phyloP scores from a whole-genome alignment of 2,888 invertebrate species.

The Myathropa florea region DNA sequence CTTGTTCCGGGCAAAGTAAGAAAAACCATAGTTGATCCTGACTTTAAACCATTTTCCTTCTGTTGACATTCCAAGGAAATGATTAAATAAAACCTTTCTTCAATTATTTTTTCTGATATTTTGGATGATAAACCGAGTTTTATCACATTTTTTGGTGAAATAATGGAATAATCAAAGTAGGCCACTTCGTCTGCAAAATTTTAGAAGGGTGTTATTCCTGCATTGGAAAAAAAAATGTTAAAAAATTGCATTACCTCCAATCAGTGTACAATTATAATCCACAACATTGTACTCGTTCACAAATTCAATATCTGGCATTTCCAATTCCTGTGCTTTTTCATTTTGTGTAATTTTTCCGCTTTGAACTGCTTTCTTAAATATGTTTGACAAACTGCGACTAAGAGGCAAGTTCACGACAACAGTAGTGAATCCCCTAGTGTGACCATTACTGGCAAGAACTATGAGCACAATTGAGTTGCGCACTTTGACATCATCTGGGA shows the following conservation, averaged over 20 bases:
- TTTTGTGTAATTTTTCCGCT: slow-evolving; percentile 45
- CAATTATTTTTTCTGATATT: slow-evolving; percentile 27
- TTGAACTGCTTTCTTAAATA: slow-evolving; percentile 49
- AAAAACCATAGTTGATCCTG: slow-evolving; percentile 61
- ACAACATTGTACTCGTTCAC: slow-evolving; percentile 18
- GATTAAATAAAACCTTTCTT: slow-evolving; percentile 30
- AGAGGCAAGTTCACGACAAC: slow-evolving; percentile 47
- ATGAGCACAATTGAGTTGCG: slow-evolving; percentile 36
- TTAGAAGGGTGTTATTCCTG: not conserved
- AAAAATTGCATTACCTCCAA: slow-evolving; percentile 57
- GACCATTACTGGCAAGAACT: slow-evolving; percentile 38
- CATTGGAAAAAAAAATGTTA: not conserved
- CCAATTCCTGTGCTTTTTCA: slow-evolving; percentile 32
- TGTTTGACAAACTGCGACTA: not conserved
- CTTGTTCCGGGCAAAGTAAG: slow-evolving; percentile 64
- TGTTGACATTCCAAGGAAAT: slow-evolving; percentile 55
- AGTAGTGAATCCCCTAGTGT: slow-evolving; percentile 30
- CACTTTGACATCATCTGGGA: slow-evolving; percentile 17
- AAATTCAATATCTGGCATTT: slow-evolving; percentile 41
- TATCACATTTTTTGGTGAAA: slow-evolving; percentile 24
- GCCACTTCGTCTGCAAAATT: slow-evolving; percentile 51
- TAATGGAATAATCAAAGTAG: slow-evolving; percentile 40
- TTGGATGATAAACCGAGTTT: slow-evolving; percentile 29
- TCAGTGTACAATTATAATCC: slow-evolving; percentile 52
- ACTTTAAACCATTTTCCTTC: slow-evolving; percentile 2